Evolutionary conservation across 2,113 vertebrate species (phyloP).

Genomic region (Struthio camelus): DNA sequence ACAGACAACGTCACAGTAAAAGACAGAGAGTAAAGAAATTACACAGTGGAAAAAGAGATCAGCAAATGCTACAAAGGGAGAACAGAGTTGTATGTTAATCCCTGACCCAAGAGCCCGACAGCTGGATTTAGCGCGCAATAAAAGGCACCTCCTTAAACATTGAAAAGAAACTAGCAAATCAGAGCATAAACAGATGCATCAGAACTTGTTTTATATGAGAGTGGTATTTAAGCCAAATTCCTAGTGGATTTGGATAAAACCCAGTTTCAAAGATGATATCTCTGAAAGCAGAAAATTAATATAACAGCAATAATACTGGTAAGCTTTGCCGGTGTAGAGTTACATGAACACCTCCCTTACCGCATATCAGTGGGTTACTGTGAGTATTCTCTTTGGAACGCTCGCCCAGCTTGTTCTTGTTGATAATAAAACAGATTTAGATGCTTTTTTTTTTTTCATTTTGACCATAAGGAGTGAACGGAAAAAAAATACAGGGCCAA

Average conservation of each 20-base stretch:
- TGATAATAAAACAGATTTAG: neutral
- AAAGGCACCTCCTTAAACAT: neutral
- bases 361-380: neutral
- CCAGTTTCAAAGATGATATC: neutral
- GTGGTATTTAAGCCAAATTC: constrained; percentile 4
- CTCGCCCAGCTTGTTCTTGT: neutral
- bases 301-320: neutral
- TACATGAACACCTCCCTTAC: neutral
- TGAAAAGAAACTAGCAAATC: neutral
- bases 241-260: neutral
- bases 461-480: neutral
- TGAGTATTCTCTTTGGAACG: neutral
- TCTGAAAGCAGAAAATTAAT: neutral
- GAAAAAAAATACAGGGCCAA: neutral
- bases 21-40: neutral
- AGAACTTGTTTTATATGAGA: neutral
- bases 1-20: neutral
- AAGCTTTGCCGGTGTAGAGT: neutral
- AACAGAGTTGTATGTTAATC: neutral
- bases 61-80: neutral
- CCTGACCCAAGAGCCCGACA: neutral
- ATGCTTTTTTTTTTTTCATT: neutral
- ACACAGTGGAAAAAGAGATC: neutral
- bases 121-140: neutral
- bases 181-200: neutral